These are phyloP conservation scores for Leptodactylus fuscus DNA, from an alignment of 2,113 vertebrate species.

Conservation along the genomic window DNA sequence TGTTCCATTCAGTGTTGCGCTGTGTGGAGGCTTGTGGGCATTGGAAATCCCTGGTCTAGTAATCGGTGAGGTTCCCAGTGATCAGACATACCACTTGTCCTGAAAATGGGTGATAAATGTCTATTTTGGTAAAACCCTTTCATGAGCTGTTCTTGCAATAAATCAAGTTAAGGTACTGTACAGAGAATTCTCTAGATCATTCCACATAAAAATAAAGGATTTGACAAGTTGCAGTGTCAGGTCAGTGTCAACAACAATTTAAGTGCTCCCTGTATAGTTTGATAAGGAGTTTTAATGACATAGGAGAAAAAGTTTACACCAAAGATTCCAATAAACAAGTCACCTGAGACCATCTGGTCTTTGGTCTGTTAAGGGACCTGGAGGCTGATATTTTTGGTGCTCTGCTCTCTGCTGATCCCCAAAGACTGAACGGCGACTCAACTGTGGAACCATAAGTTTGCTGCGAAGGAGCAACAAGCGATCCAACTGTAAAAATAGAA, in stretches of 20 bases:
- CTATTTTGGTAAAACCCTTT: no score
- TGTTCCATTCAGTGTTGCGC: no score
- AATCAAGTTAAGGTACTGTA: no score
- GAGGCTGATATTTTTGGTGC: conserved; percentile 69
- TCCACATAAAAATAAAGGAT: no score
- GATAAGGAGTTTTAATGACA: not conserved
- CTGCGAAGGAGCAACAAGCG: conserved; percentile 69
- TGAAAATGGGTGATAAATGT: no score
- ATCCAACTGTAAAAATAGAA: conserved; percentile 62
- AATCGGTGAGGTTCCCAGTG: no score
- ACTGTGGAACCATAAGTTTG: conserved; percentile 72
- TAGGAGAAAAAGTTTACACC: conserved; percentile 2
- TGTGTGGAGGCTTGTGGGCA: no score
- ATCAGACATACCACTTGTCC: no score
- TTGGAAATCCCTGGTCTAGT: no score
- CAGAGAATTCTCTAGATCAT: no score
- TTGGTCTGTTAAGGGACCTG: conserved; percentile 75
- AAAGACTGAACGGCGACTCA: conserved; percentile 81
- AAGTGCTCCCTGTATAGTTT: not conserved
- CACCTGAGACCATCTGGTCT: conserved; percentile 84
- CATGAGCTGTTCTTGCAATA: no score
- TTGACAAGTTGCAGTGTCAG: no score
- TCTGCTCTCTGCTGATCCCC: conserved; percentile 73
- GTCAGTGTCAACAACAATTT: not conserved
- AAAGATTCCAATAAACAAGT: conserved; percentile 3